phyloP scores from a whole-genome alignment of 2,113 vertebrate species.

The Anarrhichthys ocellatus region DNA sequence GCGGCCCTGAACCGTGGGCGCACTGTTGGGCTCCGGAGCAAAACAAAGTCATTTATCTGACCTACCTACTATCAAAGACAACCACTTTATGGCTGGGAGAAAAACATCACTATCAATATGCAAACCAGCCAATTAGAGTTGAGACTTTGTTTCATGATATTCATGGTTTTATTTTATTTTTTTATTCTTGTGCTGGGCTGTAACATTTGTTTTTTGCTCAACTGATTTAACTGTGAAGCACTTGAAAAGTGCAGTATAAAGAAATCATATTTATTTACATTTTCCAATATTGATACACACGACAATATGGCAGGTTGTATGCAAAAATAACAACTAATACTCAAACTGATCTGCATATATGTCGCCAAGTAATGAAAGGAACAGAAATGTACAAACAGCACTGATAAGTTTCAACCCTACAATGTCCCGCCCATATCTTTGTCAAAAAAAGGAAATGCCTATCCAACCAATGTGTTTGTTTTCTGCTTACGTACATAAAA shows the following conservation, averaged over 20 bases:
- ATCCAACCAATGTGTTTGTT: not conserved
- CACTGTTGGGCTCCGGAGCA: slow-evolving; percentile 10
- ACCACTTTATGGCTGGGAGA: slow-evolving; percentile 19
- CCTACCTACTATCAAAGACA: slow-evolving; percentile 5
- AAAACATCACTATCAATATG: not conserved
- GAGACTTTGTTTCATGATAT: not conserved
- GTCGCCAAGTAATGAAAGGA: not conserved
- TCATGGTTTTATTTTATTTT: not conserved
- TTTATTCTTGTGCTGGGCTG: not conserved
- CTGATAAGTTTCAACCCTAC: not conserved
- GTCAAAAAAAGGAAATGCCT: not conserved
- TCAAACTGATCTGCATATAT: not conserved
- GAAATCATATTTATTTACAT: not conserved
- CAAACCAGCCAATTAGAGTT: not conserved
- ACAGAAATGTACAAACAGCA: not conserved
- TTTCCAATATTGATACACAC: not conserved
- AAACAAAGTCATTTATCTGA: slow-evolving; percentile 46
- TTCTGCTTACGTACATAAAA: not conserved
- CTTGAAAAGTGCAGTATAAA: not conserved
- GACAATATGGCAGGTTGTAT: not conserved
- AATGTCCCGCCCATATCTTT: not conserved
- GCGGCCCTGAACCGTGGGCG: slow-evolving; percentile 10
- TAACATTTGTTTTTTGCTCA: not conserved
- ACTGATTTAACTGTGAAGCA: not conserved
- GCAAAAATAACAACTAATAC: not conserved